Percentiles rank a stretch among this genome's conserved stretches.
These are phyloP conservation scores for Ophion ventricosus DNA, from an alignment of 2,888 invertebrate species.

Conservation along the genomic window DNA sequence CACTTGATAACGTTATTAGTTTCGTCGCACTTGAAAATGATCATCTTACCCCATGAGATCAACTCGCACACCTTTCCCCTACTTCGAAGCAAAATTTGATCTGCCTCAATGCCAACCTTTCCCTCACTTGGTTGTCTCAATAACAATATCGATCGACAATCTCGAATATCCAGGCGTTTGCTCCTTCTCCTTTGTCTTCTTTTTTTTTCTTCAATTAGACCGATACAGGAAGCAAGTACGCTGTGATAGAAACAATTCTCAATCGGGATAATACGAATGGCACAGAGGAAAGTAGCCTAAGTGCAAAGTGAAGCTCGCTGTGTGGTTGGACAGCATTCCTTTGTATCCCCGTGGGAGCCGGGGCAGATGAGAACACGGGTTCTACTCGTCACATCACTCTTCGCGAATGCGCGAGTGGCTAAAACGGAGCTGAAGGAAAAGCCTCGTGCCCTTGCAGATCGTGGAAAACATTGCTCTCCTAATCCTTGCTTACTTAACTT, in stretches of 20 bases:
- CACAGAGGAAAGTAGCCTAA: constrained; percentile 71
- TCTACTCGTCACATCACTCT: constrained; percentile 31
- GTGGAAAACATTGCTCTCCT: constrained; percentile 67
- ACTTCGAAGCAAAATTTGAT: too few species aligned
- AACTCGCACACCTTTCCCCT: too few species aligned
- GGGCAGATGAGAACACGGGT: constrained; percentile 74
- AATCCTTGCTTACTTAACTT: constrained; percentile 82
- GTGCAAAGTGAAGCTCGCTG: constrained; percentile 78
- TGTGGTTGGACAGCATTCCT: constrained; percentile 76
- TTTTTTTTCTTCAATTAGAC: not conserved
- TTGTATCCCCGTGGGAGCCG: constrained; percentile 81
- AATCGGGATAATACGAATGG: constrained; percentile 21
- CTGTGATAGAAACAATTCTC: not conserved
- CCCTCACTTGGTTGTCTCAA: too few species aligned
- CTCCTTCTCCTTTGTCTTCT: not conserved
- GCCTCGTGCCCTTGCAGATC: constrained; percentile 49
- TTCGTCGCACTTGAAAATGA: too few species aligned
- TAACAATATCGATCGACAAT: too few species aligned
- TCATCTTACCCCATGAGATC: too few species aligned
- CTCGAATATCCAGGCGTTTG: too few species aligned
- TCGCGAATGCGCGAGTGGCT: not conserved
- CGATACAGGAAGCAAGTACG: constrained; percentile 5
- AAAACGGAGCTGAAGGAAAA: constrained; percentile 28
- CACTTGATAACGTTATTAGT: too few species aligned
- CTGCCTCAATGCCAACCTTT: too few species aligned